Conservation (phyloP, 2,113 vertebrate species). For the Anolis carolinensis region DNA sequence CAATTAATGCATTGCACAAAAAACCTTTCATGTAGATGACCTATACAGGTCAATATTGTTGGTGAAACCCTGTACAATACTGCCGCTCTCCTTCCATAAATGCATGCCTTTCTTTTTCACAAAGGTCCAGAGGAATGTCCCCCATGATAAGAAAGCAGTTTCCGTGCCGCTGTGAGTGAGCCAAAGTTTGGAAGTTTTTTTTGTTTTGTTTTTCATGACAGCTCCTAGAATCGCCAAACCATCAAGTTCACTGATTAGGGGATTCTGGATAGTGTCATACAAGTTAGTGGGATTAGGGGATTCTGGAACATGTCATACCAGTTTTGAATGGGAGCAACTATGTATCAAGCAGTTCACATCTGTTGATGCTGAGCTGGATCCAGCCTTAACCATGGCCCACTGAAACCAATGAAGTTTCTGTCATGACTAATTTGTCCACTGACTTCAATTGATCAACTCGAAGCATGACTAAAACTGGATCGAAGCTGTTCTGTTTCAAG, state of each 20-base stretch:
- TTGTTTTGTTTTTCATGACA: too few relatives aligned
- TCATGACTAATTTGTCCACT: background rate
- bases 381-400: background rate
- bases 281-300: background rate
- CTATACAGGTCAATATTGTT: background rate
- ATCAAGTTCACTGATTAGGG: background rate
- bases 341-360: background rate
- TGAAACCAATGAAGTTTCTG: background rate
- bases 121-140: background rate
- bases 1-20: background rate
- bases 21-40: background rate
- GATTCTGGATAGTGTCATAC: background rate
- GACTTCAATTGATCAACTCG: background rate
- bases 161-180: too few relatives aligned
- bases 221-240: too few relatives aligned
- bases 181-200: too few relatives aligned
- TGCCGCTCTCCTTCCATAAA: background rate
- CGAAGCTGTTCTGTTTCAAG: background rate
- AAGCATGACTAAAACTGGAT: conserved; percentile 1
- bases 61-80: background rate
- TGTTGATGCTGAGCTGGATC: background rate
- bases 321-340: background rate
- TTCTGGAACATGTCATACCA: background rate
- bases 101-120: background rate
- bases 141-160: too few relatives aligned